phyloP scores from a whole-genome alignment of 2,797 vertebrate species.

The Strix occidentalis region DNA sequence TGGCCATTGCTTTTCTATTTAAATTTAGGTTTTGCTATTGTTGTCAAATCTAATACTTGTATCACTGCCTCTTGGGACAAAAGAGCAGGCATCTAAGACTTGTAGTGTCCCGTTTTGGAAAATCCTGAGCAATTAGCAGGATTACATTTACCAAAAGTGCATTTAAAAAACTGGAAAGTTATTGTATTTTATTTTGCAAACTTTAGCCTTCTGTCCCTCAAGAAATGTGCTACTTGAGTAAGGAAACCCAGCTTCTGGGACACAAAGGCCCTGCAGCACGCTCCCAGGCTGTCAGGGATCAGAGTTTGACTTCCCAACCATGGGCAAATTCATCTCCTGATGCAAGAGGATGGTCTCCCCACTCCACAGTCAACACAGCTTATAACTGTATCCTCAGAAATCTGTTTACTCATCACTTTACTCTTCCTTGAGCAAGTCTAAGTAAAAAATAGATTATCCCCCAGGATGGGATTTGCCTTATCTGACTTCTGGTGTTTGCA shows the following conservation, averaged over 20 bases:
- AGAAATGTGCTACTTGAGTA: not conserved
- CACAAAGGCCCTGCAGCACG: not conserved
- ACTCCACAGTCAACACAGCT: constrained; percentile 9
- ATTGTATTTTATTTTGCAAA: not conserved
- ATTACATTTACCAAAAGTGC: not conserved
- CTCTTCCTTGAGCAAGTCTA: constrained; percentile 17
- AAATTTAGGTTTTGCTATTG: not conserved
- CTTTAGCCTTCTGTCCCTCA: not conserved
- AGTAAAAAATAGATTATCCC: constrained; percentile 41
- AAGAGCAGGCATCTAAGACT: not conserved
- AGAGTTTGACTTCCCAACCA: constrained; percentile 8
- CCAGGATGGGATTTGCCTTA: constrained; percentile 29
- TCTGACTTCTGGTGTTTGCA: constrained; percentile 14
- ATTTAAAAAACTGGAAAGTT: not conserved
- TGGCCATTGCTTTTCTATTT: not conserved
- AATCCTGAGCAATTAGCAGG: not conserved
- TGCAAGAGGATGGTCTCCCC: not conserved
- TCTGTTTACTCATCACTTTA: constrained; percentile 52
- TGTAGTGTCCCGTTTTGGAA: not conserved
- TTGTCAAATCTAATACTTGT: rapidly evolving
- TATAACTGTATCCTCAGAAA: not conserved
- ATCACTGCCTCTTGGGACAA: not conserved
- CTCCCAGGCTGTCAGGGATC: not conserved
- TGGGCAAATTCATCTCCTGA: constrained; percentile 12
- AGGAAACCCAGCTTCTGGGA: not conserved